These are phyloP conservation scores for Spodoptera exigua DNA, from an alignment of 2,888 invertebrate genomes.

Conservation along the genomic window DNA sequence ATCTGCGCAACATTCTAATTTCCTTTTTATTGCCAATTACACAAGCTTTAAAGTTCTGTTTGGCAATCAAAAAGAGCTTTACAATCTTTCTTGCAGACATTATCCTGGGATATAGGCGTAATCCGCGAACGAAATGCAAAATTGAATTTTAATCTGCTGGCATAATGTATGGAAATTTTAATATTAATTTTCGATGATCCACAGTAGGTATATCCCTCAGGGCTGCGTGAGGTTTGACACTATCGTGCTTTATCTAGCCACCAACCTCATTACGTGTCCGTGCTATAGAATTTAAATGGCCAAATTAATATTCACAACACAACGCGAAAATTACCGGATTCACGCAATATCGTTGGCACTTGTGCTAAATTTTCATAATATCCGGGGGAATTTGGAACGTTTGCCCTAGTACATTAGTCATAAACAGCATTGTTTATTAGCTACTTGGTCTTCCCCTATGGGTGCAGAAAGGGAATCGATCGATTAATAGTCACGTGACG, in stretches of 20 bases:
- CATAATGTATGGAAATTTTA: background rate
- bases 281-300: conserved; percentile 50
- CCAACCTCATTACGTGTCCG: conserved; percentile 38
- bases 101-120: background rate
- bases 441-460: conserved; percentile 13
- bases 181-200: conserved; percentile 16
- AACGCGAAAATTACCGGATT: conserved; percentile 38
- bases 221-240: conserved; percentile 14
- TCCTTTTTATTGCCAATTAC: background rate
- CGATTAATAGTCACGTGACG: background rate
- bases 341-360: conserved; percentile 38
- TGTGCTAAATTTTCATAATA: conserved; percentile 36
- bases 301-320: conserved; percentile 43
- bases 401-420: conserved; percentile 30
- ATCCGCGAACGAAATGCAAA: background rate
- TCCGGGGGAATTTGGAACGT: conserved; percentile 27
- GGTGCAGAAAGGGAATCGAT: conserved; percentile 9
- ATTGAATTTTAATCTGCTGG: background rate
- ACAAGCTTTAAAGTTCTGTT: background rate
- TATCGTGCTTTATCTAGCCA: conserved; percentile 26
- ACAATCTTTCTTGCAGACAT: background rate
- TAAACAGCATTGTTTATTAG: conserved; percentile 39
- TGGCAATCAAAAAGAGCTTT: background rate
- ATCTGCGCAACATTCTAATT: background rate
- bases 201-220: background rate